Percentiles rank a stretch among this genome's conserved stretches.
Evolutionary conservation across 2,888 invertebrate species (phyloP).

Genomic region (Fissipunctia ypsillon): DNA sequence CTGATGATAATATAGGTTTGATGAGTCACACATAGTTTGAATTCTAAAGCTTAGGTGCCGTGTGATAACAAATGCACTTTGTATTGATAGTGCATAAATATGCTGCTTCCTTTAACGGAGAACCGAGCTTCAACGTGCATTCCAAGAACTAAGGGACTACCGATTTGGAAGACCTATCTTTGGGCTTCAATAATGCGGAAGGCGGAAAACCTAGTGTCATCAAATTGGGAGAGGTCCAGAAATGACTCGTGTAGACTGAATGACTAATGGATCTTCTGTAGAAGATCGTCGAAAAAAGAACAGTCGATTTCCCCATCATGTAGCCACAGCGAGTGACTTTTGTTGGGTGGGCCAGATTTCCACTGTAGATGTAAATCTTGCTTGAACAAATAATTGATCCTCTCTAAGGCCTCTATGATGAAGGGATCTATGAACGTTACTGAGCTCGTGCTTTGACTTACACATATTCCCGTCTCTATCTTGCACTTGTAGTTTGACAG

Average conservation of each 20-base stretch:
- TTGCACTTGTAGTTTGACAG: neutral
- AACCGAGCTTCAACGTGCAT: conserved; percentile 19
- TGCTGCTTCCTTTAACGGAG: conserved; percentile 20
- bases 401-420: too few relatives aligned
- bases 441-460: neutral
- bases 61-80: conserved; percentile 47
- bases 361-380: neutral
- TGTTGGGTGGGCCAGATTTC: neutral
- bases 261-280: conserved; percentile 17
- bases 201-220: conserved; percentile 23
- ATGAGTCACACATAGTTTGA: conserved; percentile 32
- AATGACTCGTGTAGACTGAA: conserved; percentile 12
- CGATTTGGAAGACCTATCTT: conserved; percentile 28
- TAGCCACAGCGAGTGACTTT: neutral
- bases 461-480: neutral
- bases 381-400: neutral
- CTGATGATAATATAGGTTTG: neutral
- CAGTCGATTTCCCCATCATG: neutral
- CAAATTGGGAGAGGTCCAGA: conserved; percentile 46
- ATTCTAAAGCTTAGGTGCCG: conserved; percentile 31
- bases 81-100: conserved; percentile 38
- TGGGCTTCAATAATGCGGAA: conserved; percentile 35
- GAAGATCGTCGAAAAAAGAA: conserved; percentile 2
- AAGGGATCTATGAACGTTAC: neutral
- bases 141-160: conserved; percentile 26